These are phyloP conservation scores for Drosophila rellima DNA, from an alignment of 2,888 invertebrate species.

Conservation along the genomic window DNA sequence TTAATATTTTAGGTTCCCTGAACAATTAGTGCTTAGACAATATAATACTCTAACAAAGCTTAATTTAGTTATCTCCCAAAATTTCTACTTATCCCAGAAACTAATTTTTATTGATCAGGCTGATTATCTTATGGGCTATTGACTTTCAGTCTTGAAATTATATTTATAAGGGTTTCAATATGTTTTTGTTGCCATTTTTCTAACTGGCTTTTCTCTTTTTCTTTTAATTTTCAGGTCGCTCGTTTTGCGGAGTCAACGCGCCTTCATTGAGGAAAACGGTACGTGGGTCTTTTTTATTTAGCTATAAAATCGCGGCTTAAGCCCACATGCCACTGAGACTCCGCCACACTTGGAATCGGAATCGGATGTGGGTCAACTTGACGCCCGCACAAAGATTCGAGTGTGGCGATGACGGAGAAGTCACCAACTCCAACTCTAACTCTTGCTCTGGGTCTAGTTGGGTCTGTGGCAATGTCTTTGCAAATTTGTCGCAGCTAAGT, in stretches of 20 bases:
- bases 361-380: constrained; percentile 74
- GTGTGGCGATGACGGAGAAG: constrained; percentile 5
- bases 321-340: constrained; percentile 64
- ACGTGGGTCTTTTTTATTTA: constrained; percentile 63
- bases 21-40: constrained; percentile 14
- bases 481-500: constrained; percentile 65
- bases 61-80: neutral
- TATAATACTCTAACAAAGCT: neutral
- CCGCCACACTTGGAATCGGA: constrained; percentile 12
- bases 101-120: too few species aligned
- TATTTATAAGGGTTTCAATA: too few species aligned
- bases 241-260: constrained; percentile 84
- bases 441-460: neutral
- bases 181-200: constrained; percentile 13
- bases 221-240: constrained; percentile 81
- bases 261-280: constrained; percentile 85
- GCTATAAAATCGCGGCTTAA: constrained; percentile 54
- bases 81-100: neutral
- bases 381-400: constrained; percentile 69
- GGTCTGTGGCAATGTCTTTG: constrained; percentile 25
- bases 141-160: too few species aligned
- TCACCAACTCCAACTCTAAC: constrained; percentile 4
- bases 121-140: too few species aligned
- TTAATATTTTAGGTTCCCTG: constrained; percentile 1
- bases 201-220: constrained; percentile 34